Evolutionary conservation across 1,140 invertebrate species (phyloP).

Genomic region (Wiebesia pumilae): DNA sequence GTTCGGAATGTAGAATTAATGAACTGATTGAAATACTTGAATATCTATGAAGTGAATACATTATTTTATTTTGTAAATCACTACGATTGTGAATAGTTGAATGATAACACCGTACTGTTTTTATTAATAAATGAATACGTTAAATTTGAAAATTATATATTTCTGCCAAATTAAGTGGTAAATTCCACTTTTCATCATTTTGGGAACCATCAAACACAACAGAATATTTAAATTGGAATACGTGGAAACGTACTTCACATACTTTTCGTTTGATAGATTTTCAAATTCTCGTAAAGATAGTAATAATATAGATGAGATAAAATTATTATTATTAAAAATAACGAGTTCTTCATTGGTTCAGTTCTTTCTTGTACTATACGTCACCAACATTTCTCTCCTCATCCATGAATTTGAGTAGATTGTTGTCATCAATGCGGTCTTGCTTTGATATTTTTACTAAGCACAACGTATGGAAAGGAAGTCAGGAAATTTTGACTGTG

Average conservation of each 20-base stretch:
- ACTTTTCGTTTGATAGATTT: constrained; percentile 34
- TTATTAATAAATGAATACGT: too few relatives aligned
- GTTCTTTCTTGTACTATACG: not conserved
- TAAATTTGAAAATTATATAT: too few relatives aligned
- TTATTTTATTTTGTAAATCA: too few relatives aligned
- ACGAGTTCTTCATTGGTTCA: not conserved
- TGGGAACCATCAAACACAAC: too few relatives aligned
- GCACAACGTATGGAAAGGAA: too few relatives aligned
- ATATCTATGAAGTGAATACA: not conserved
- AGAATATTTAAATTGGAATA: not conserved
- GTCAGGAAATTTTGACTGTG: too few relatives aligned
- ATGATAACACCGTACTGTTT: too few relatives aligned
- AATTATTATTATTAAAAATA: too few relatives aligned
- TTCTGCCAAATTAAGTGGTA: too few relatives aligned
- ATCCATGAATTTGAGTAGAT: not conserved
- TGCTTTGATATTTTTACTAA: not conserved
- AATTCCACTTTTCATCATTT: too few relatives aligned
- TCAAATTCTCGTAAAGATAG: not conserved
- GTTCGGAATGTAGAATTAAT: not conserved
- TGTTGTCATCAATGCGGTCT: not conserved
- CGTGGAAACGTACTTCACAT: not conserved
- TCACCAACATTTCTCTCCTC: not conserved
- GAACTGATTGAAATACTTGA: not conserved
- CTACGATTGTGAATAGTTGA: too few relatives aligned
- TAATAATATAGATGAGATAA: not conserved